Conservation (phyloP, 2,888 invertebrate species). For the Urechis unicinctus region DNA sequence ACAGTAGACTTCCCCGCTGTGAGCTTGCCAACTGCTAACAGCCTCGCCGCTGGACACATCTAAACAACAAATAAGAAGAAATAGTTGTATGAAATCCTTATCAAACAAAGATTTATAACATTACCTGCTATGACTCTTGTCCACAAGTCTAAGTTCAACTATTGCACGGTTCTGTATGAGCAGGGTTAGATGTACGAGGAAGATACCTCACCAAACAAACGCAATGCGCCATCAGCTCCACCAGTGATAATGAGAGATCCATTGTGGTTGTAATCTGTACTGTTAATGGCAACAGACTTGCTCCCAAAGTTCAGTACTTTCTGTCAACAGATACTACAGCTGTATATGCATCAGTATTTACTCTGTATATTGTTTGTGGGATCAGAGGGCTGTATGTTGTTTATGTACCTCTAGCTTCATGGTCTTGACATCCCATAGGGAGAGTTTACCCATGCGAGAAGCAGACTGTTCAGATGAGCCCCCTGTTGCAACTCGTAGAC, state of each 20-base stretch:
- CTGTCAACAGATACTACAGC: too few species aligned
- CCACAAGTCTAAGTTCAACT: too few species aligned
- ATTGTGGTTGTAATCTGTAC: neutral
- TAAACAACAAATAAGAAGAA: neutral
- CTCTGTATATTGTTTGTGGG: too few species aligned
- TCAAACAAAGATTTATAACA: too few species aligned
- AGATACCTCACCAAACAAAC: neutral
- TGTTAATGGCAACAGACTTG: neutral
- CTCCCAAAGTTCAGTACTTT: too few species aligned
- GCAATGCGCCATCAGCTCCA: neutral
- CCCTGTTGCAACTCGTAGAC: conserved; percentile 19
- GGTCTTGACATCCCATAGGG: conserved; percentile 59
- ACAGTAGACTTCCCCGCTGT: neutral
- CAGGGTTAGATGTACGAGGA: too few species aligned
- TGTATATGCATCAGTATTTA: too few species aligned
- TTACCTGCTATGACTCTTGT: too few species aligned
- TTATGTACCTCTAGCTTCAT: conserved; percentile 56
- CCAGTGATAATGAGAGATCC: neutral
- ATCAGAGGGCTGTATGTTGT: too few species aligned
- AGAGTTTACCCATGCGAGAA: conserved; percentile 50
- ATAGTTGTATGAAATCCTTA: neutral
- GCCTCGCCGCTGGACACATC: neutral
- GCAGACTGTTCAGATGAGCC: conserved; percentile 20
- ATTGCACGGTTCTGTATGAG: too few species aligned
- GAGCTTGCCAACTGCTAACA: neutral